phyloP scores from a whole-genome alignment of 30 jellyfish, hydroid and myxozoan species.

The Pelagia noctiluca region DNA sequence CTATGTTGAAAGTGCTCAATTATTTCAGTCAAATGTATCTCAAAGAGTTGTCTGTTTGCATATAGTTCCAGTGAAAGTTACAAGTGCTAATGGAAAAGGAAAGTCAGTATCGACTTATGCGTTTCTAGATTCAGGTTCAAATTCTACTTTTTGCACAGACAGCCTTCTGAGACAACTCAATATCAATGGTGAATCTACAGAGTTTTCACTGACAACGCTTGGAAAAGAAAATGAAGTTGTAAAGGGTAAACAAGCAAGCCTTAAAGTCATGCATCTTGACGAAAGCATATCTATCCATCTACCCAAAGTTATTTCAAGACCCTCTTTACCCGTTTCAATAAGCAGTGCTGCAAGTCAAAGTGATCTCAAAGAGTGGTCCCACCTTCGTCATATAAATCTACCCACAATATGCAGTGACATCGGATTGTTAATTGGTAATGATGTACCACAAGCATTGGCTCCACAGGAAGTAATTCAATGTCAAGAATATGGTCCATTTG shows the following conservation, averaged over 20 bases:
- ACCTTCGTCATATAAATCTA: neutral
- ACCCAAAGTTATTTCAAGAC: neutral
- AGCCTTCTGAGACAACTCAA: neutral
- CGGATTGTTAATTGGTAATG: neutral
- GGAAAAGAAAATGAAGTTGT: neutral
- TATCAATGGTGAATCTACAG: neutral
- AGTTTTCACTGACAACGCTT: neutral
- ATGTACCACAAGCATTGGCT: neutral
- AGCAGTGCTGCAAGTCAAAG: neutral
- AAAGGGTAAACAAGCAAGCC: neutral
- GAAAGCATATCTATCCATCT: neutral
- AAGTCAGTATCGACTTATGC: neutral
- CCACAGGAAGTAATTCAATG: neutral
- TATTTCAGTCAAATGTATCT: neutral
- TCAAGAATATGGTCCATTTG: neutral
- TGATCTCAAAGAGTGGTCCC: neutral
- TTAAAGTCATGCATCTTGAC: neutral
- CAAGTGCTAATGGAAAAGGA: too few relatives aligned
- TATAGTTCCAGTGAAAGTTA: neutral
- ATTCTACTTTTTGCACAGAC: neutral
- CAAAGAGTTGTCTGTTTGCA: neutral
- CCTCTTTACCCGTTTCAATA: neutral
- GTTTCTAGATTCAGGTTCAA: neutral
- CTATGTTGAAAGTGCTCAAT: neutral
- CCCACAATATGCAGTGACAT: neutral